Base-by-base conservation (phyloP, 2,113 vertebrate species). In the Coptodon rendalli region DNA sequence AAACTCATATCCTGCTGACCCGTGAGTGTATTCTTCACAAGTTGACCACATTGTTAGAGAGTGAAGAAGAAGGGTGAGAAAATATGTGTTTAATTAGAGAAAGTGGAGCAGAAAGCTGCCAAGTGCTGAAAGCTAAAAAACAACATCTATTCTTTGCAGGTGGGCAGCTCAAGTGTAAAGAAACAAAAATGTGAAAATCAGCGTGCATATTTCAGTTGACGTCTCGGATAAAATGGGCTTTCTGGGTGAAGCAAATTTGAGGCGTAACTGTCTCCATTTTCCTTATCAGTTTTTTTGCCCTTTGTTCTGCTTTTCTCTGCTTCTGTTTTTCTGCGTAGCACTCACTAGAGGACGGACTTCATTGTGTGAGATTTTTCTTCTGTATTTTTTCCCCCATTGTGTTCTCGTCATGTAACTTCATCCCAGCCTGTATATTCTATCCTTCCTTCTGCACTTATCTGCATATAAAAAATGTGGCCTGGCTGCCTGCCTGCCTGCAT, bases 191-290 rank as follows among this genome's bases (percentile, higher is more conserved):
- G 22, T 31, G 3, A 29, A 34, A 71, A 38, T 17, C 9, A 57
- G 57, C n/a, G 19, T 19, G 8, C 22, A 12, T 52, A 76, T 81
- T 56, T 85, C 6, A 73, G 24, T 52, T 16, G 50, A 43, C 7
- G 6, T 29, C 14, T 19, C 3, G 2, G 3, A 48, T 50, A 7
- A 7, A 22, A 8, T 22, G 34, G 19, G 34, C 4, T 76, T 76
- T 48, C 40, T 78, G 24, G 22, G 14, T 19, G 71, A 50, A 76
- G 43, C 0, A 29, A 16, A 50, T 19, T 50, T 12, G 71, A 78
- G 16, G 27, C 6, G 0, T 0, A 2, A 7, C 4, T 0, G 45
- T 31, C 16, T 52, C 45, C 73, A 3, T 52, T 34, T 78, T 19
- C 17, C 0, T 29, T 50, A 19, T 76, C 43, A 31, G 43, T 48